Percentiles rank a stretch among this genome's conserved stretches.
Conservation (phyloP, 2,113 vertebrate species). For the Platichthys stellatus region DNA sequence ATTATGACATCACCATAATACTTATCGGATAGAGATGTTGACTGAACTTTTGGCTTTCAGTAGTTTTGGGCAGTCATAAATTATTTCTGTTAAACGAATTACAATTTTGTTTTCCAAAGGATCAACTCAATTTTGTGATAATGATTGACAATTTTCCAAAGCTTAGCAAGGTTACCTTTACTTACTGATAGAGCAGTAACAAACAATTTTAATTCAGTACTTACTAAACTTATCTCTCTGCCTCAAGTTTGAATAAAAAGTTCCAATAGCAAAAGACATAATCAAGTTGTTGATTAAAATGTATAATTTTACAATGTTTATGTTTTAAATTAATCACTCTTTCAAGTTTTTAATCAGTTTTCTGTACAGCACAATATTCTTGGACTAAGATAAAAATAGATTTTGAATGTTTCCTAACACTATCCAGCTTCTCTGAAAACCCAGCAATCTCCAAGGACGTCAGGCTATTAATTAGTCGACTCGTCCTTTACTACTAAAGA, state of each 20-base stretch:
- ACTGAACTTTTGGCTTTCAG: no score
- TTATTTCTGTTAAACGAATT: no score
- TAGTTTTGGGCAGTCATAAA: no score
- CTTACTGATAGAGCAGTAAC: no score
- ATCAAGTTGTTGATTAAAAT: background rate
- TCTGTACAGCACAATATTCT: conserved; percentile 1
- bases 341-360: background rate
- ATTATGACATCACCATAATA: background rate
- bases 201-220: background rate
- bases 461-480: conserved; percentile 59
- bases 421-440: conserved; percentile 42
- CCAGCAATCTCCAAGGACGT: conserved; percentile 28
- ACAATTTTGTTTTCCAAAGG: background rate
- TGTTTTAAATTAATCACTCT: background rate
- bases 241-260: conserved; percentile 5
- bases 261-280: conserved; percentile 17
- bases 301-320: background rate
- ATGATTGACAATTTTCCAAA: no score
- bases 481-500: conserved; percentile 49
- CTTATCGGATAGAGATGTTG: background rate
- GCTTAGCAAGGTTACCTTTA: no score
- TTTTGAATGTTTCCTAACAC: conserved; percentile 30
- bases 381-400: background rate
- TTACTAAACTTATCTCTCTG: conserved; percentile 26
- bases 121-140: no score